Conservation (phyloP, 1,140 invertebrate species). For the Chironomus striatipennis region DNA sequence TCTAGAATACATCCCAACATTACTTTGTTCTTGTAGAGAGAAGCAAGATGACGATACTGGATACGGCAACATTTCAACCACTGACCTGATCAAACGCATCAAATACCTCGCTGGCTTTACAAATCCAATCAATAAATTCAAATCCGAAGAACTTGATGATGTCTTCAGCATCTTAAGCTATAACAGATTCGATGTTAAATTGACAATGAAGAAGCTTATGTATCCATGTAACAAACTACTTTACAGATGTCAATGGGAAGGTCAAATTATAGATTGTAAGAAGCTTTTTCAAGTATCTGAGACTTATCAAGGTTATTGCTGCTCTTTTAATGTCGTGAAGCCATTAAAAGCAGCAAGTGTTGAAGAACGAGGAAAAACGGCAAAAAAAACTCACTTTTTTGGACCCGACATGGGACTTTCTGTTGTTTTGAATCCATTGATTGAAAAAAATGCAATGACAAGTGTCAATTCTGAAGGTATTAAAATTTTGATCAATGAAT, state of each 20-base stretch:
- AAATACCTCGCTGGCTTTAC: background rate
- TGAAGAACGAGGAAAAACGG: background rate
- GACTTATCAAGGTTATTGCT: constrained; percentile 13
- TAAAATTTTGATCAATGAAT: background rate
- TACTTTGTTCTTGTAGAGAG: background rate
- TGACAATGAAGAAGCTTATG: background rate
- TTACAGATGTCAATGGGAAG: background rate
- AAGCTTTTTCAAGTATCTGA: background rate
- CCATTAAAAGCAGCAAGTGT: background rate
- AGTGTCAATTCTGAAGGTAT: constrained; percentile 14
- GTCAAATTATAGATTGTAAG: background rate
- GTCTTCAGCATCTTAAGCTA: background rate
- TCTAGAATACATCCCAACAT: too few species aligned
- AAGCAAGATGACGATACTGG: background rate
- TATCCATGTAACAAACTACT: background rate
- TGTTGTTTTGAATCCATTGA: background rate
- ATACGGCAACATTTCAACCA: background rate
- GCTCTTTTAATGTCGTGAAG: background rate
- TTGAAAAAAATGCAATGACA: constrained; percentile 12
- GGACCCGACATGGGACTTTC: background rate
- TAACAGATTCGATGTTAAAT: background rate
- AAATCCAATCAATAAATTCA: background rate
- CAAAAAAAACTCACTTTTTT: background rate
- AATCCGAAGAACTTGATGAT: background rate
- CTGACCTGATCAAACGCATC: background rate